These are phyloP conservation scores for Entelurus aequoreus DNA, from an alignment of 2,113 vertebrate genomes.

Conservation along the genomic window DNA sequence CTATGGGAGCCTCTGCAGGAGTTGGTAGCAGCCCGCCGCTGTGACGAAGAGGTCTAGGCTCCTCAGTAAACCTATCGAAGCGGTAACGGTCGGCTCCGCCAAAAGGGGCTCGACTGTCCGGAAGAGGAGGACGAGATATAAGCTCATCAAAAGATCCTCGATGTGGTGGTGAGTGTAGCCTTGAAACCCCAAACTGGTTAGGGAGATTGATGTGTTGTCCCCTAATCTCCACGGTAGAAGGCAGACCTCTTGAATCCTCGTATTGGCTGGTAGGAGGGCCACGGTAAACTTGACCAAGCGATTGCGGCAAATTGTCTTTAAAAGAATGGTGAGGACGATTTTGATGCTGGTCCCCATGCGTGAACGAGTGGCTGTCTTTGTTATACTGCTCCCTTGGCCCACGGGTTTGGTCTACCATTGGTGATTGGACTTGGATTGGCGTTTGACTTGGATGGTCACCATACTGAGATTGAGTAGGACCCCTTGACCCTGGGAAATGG, in stretches of 20 bases:
- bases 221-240: conserved; percentile 51
- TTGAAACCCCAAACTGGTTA: conserved; percentile 76
- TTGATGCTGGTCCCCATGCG: conserved; percentile 53
- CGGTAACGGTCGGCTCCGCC: conserved; percentile 79
- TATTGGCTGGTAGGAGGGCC: conserved; percentile 68
- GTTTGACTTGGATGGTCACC: conserved; percentile 73
- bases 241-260: conserved; percentile 70
- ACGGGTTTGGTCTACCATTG: conserved; percentile 47
- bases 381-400: conserved; percentile 55
- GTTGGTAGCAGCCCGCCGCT: conserved; percentile 83
- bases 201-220: conserved; percentile 62
- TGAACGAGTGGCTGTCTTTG: conserved; percentile 56
- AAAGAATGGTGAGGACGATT: conserved; percentile 47
- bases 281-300: conserved; percentile 51
- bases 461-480: conserved; percentile 72
- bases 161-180: conserved; percentile 72
- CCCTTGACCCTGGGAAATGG: conserved; percentile 77
- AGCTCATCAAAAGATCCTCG: conserved; percentile 84
- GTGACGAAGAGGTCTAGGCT: conserved; percentile 72
- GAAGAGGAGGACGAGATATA: conserved; percentile 66
- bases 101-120: conserved; percentile 79
- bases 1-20: conserved; percentile 69
- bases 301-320: conserved; percentile 56
- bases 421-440: conserved; percentile 47
- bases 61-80: conserved; percentile 75